A percentile compares a stretch with the other conserved stretches of the same genome.
Evolutionary conservation across 2,888 invertebrate genomes (phyloP).

Genomic region (Tipula helvola): DNA sequence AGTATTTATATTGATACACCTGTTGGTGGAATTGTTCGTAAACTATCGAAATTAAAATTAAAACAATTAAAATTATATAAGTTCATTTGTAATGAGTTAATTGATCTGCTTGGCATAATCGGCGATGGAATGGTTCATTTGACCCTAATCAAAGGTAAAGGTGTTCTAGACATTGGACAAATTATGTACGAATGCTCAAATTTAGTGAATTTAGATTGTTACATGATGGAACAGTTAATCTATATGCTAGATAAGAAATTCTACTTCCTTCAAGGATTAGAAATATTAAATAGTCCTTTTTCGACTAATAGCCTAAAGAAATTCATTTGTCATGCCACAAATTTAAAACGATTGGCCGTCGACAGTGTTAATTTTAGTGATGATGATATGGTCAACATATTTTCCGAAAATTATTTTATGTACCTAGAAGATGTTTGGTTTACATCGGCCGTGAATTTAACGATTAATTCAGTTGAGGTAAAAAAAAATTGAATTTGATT

Average conservation of each 20-base stretch:
- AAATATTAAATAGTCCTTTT: conserved; percentile 52
- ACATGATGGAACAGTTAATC: conserved; percentile 48
- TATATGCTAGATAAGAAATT: conserved; percentile 44
- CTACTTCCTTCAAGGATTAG: conserved; percentile 48
- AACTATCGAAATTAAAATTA: conserved; percentile 37
- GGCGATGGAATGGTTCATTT: conserved; percentile 42
- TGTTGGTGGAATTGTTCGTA: conserved; percentile 40
- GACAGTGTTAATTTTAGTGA: conserved; percentile 53
- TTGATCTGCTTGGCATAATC: conserved; percentile 42
- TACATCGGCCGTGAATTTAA: conserved; percentile 51
- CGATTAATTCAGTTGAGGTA: conserved; percentile 46
- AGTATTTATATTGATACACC: conserved; percentile 53
- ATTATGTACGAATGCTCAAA: conserved; percentile 46
- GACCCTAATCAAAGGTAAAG: conserved; percentile 45
- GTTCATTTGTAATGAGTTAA: conserved; percentile 47
- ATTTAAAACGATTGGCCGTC: conserved; percentile 49
- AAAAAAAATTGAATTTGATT: not conserved
- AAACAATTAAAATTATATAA: conserved; percentile 45
- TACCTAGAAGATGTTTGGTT: conserved; percentile 56
- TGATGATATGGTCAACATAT: conserved; percentile 51
- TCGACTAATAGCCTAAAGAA: conserved; percentile 44
- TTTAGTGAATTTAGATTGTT: conserved; percentile 50
- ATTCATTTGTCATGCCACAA: conserved; percentile 46
- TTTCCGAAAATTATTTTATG: conserved; percentile 49
- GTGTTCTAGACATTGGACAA: conserved; percentile 45